Percentiles rank a stretch among this genome's conserved stretches.
phyloP scores from a whole-genome alignment of 37 sponge, comb jelly and placozoan species.

The Geodia barretti region DNA sequence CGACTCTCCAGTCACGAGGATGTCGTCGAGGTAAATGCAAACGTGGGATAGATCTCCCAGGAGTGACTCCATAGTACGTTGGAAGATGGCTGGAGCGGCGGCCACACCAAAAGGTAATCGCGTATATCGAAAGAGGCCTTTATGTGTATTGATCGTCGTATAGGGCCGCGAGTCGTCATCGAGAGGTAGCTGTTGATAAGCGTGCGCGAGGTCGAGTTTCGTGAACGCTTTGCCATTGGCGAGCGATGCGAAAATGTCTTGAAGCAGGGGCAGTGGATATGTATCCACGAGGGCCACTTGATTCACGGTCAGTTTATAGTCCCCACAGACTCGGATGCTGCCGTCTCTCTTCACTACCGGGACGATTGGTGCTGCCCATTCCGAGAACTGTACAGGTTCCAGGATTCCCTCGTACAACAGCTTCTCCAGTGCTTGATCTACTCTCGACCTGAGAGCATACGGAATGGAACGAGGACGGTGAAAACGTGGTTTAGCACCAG shows the following conservation, averaged over 20 bases:
- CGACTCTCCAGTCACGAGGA: constrained; percentile 1
- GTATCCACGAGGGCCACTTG: constrained; percentile 7
- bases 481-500: constrained; percentile 18
- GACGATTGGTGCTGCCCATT: constrained; percentile 56
- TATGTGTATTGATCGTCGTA: not conserved
- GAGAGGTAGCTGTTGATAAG: not conserved
- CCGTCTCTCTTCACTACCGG: constrained; percentile 51
- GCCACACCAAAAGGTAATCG: constrained; percentile 23
- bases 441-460: constrained; percentile 1
- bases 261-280: constrained; percentile 51
- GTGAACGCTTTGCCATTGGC: constrained; percentile 1
- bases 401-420: constrained; percentile 38
- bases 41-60: constrained; percentile 17
- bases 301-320: constrained; percentile 55
- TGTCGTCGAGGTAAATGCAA: constrained; percentile 22
- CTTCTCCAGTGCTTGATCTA: not conserved
- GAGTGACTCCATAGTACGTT: constrained; percentile 1
- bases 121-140: constrained; percentile 2
- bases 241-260: constrained; percentile 44
- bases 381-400: constrained; percentile 26
- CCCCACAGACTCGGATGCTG: constrained; percentile 43
- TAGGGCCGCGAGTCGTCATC: not conserved
- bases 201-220: constrained; percentile 21
- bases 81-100: constrained; percentile 8
- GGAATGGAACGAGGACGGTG: constrained; percentile 20